Evolutionary conservation across 1,140 invertebrate species (phyloP), one percentile per base, ranked within the genome.

Genomic region (Gerris buenoi): DNA sequence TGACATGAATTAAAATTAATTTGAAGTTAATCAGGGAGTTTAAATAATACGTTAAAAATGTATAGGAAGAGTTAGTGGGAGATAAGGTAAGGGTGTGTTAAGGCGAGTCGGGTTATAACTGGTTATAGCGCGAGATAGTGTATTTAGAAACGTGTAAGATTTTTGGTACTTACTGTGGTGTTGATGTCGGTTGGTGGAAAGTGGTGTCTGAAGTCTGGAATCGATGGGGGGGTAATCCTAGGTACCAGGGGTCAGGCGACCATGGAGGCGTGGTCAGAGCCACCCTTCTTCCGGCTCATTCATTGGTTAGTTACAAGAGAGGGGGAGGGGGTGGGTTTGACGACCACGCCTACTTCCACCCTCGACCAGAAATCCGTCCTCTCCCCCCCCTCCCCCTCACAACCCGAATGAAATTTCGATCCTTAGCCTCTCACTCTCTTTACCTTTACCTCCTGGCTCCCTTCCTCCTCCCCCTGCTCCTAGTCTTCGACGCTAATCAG

Each of bases 81-180:
- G 58, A 23, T 3, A 59, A 59, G 25, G 15, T 59, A 23, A 2
- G 22, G 22, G 58, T n/a, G 2, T 59, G 22, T 59, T 2, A 59
- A 2, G 22, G n/a, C 22, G 25, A 59, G 25, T n/a, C 22, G 2
- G 3, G 2, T 2, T 23, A 2, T 15, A 33, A 22, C n/a, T 27
- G 15, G 27, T 28, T 3, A 29, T 28, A 1, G 65, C 18, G 58
- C 67, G 66, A 26, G 57, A 64, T 2, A 68, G 63, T 2, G 63
- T 33, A 58, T 65, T 25, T 28, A 65, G 27, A 64, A 64, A 64
- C 27, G 23, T 64, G 14, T 15, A 64, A 27, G 15, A 23, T 23
- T 18, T 64, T 27, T 18, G 63, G 23, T 64, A 27, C 23, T 64
- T 27, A 18, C 63, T 64, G 14, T 64, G 63, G 14, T 27, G 18